phyloP scores from a whole-genome alignment of 2,797 vertebrate species.

The Spea hammondii region DNA sequence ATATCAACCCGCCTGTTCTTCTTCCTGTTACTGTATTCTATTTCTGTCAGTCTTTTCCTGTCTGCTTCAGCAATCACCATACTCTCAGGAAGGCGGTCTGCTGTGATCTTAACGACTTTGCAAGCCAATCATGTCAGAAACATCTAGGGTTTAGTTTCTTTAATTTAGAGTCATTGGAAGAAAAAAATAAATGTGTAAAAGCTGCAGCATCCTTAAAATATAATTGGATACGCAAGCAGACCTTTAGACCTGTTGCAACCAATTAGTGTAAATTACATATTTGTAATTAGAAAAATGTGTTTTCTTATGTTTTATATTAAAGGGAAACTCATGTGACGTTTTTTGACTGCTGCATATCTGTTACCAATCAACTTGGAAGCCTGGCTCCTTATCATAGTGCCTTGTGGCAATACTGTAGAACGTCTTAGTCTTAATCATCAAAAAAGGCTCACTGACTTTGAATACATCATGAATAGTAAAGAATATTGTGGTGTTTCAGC shows the following conservation, averaged over 20 bases:
- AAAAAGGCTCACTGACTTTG: too few species aligned
- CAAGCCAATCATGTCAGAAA: conserved; percentile 58
- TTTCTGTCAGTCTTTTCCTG: conserved; percentile 61
- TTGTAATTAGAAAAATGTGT: not conserved
- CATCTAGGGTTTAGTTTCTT: conserved; percentile 56
- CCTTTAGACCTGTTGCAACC: conserved; percentile 46
- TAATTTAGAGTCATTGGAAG: conserved; percentile 52
- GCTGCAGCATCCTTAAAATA: conserved; percentile 44
- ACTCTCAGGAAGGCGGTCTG: conserved; percentile 55
- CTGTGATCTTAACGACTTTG: conserved; percentile 60
- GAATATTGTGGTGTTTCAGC: too few species aligned
- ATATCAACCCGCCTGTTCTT: conserved; percentile 50
- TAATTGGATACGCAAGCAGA: conserved; percentile 44
- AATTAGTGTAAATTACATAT: not conserved
- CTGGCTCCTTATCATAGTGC: too few species aligned
- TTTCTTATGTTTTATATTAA: not conserved
- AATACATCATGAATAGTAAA: too few species aligned
- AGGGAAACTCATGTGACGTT: too few species aligned
- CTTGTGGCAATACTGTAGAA: too few species aligned
- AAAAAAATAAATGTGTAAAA: not conserved
- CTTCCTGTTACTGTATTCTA: conserved; percentile 54
- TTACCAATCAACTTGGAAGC: too few species aligned
- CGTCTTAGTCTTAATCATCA: too few species aligned
- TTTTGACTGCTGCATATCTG: too few species aligned
- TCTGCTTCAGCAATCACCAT: conserved; percentile 59